phyloP scores from a whole-genome alignment of 1,140 invertebrate species.

The Drosophila lacteicornis region DNA sequence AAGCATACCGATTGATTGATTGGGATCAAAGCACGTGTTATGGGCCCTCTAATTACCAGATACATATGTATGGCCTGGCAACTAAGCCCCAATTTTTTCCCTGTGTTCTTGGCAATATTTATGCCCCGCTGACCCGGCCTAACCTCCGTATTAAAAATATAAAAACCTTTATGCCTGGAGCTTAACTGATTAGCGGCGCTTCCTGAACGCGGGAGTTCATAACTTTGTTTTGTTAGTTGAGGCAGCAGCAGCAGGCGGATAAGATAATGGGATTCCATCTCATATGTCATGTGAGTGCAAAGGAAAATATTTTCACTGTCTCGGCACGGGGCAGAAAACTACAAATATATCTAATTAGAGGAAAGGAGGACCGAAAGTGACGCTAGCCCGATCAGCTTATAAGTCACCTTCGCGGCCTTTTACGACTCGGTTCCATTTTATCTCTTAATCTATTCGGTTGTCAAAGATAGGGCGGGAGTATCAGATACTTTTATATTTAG shows the following conservation, averaged over 20 bases:
- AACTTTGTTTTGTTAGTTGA: conserved; percentile 38
- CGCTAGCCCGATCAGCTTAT: conserved; percentile 7
- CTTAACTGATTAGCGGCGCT: conserved; percentile 33
- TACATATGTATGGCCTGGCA: conserved; percentile 24
- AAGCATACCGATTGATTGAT: conserved; percentile 26
- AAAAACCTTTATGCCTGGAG: conserved; percentile 13
- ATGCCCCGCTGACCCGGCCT: conserved; percentile 42
- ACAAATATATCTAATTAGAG: conserved; percentile 11
- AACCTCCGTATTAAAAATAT: conserved; percentile 18
- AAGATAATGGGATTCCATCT: conserved; percentile 36
- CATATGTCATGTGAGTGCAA: conserved; percentile 55
- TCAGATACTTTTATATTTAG: conserved; percentile 64
- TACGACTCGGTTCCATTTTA: background rate
- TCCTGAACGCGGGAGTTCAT: conserved; percentile 54
- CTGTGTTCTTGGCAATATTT: conserved; percentile 18
- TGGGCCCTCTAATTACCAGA: conserved; percentile 3
- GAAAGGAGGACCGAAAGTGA: background rate
- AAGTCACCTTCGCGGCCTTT: conserved; percentile 2
- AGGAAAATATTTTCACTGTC: conserved; percentile 47
- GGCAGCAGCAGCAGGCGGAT: conserved; percentile 15
- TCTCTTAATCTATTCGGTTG: conserved; percentile 1
- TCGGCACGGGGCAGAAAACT: conserved; percentile 8
- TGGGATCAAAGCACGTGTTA: conserved; percentile 41
- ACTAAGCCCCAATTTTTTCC: background rate
- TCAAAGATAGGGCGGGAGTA: conserved; percentile 21